Percentiles rank a stretch among this genome's conserved stretches.
Conservation (phyloP, 2,113 vertebrate species). For the Motacilla tschutschensis region DNA sequence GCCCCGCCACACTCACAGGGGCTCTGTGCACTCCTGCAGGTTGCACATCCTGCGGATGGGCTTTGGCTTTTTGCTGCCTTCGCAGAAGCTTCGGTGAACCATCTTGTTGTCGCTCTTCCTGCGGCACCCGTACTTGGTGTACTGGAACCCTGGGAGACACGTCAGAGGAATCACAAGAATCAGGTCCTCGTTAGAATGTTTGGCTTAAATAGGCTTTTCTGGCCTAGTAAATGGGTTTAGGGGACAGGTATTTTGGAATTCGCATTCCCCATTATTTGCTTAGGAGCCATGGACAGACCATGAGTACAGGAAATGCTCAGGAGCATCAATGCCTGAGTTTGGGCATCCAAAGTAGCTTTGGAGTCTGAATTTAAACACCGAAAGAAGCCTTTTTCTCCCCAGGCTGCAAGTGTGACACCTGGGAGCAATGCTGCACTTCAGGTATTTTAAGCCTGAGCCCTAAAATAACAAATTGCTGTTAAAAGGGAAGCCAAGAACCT, state of each 20-base stretch:
- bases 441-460: background rate
- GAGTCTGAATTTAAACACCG: background rate
- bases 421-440: background rate
- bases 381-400: background rate
- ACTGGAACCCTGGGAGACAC: conserved; percentile 84
- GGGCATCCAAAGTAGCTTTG: background rate
- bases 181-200: background rate
- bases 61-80: conserved; percentile 91
- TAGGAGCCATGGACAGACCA: background rate
- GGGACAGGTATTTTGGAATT: background rate
- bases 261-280: background rate
- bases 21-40: conserved; percentile 91
- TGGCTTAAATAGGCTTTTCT: background rate
- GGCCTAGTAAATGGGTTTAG: background rate
- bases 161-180: background rate
- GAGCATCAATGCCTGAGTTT: background rate
- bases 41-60: conserved; percentile 95
- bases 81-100: conserved; percentile 91
- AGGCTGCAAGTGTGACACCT: background rate
- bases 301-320: background rate
- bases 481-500: background rate
- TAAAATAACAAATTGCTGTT: background rate
- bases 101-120: conserved; percentile 94
- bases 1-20: conserved; percentile 79
- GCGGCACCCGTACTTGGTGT: conserved; percentile 94